Base-by-base conservation (phyloP, 2,888 invertebrate species). In the Tetranychus piercei region DNA sequence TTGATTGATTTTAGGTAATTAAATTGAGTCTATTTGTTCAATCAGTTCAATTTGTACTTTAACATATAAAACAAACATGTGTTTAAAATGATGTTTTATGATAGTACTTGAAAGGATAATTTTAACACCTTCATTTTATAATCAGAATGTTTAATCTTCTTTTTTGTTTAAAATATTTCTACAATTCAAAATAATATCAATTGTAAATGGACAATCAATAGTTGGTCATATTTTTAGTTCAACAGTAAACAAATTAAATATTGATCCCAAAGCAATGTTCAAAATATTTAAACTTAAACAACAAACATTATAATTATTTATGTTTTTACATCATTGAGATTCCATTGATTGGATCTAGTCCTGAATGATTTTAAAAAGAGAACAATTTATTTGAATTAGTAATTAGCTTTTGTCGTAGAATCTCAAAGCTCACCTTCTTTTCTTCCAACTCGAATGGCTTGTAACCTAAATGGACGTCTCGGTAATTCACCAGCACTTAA, bases 401-500 rank as follows among this genome's bases (percentile, higher is more conserved):
- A 55, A 55, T 55, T 55, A 7, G 8, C 5, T 55, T 55, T 55
- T 15, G 3, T 55, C 11, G 6, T 2, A 0, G 15, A 55, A 55
- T 7, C 1, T 7, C 55, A 55, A 55, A 55, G 3, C 15, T 55
- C 15, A 7, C 55, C 55, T 55, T 55, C 69, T 69, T 23, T 23
- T 69, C 69, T 20, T 69, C 20, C 69, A 11, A 69, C 69, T 22
- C 34, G 18, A 15, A 69, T 69, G 18, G 69, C 22, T 15, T 69
- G 20, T 22, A 23, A 69, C 20, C 23, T 69, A 4, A 69, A 69
- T 69, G 69, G 69, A 2, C 34, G 8, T 8, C 69, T 34, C 9
- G 23, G 69, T 69, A 69, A 2, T 22, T 69, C 34, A n/a, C 70
- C 75, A 8, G 75, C 75, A 72, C 75, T 75, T 22, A 73, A 43